phyloP scores from a whole-genome alignment of 2,113 vertebrate genomes.

The Leucoraja erinaceus region DNA sequence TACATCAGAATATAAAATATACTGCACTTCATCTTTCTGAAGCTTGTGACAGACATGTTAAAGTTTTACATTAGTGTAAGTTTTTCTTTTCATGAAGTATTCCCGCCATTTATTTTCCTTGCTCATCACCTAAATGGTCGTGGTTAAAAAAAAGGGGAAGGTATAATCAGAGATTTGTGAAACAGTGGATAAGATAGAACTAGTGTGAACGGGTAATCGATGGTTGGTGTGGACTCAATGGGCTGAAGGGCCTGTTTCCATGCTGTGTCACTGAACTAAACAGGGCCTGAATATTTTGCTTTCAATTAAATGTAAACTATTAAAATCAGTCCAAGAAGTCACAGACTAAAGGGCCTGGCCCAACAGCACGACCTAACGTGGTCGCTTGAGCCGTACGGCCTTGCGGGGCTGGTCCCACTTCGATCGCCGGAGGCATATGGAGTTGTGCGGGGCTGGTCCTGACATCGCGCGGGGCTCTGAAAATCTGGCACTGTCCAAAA shows the following conservation, averaged over 20 bases:
- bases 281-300: neutral
- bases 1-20: neutral
- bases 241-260: no score
- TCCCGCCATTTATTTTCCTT: neutral
- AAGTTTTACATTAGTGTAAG: neutral
- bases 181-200: neutral
- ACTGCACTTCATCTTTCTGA: neutral
- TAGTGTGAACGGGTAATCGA: no score
- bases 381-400: no score
- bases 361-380: no score
- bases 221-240: no score
- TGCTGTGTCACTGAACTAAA: no score
- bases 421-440: no score
- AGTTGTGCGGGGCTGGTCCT: no score
- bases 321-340: neutral
- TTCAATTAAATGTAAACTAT: neutral
- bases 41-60: neutral
- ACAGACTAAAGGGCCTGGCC: no score
- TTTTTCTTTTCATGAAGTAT: neutral
- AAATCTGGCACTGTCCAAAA: no score
- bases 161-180: neutral
- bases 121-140: neutral
- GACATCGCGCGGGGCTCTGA: no score
- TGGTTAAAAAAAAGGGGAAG: neutral
- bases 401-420: no score